Evolutionary conservation across 92 coral and sea anemone species (phyloP).

Genomic region (Umimayanthus kanabou): DNA sequence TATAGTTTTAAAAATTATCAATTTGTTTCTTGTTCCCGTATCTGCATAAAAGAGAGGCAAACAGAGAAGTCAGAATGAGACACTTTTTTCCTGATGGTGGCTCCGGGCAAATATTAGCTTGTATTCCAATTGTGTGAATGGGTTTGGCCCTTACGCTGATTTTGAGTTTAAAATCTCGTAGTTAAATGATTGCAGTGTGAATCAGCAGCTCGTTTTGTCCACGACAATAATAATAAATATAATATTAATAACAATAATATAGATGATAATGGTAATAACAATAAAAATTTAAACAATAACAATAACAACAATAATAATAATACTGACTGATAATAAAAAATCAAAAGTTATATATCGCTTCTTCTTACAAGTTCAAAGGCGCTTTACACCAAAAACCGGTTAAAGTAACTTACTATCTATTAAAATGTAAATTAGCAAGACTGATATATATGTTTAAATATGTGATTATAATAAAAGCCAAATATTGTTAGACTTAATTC

Average conservation of each 20-base stretch:
- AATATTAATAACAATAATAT: no score
- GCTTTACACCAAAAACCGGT: not conserved
- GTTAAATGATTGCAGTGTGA: slow-evolving; percentile 1
- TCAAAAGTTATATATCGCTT: not conserved
- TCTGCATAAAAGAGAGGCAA: not conserved
- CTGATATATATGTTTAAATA: no score
- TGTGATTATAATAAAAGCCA: not conserved
- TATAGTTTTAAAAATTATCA: not conserved
- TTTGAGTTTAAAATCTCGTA: not conserved
- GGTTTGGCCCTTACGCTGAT: not conserved
- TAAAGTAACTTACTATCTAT: no score
- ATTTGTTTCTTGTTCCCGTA: not conserved
- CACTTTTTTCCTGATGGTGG: not conserved
- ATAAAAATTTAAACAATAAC: no score
- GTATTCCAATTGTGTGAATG: not conserved
- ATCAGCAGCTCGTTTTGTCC: not conserved
- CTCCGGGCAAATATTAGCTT: not conserved
- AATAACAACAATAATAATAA: no score
- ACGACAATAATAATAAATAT: not conserved
- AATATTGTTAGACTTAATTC: not conserved
- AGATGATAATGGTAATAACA: no score
- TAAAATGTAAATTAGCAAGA: no score
- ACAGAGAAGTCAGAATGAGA: not conserved
- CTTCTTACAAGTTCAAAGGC: not conserved
- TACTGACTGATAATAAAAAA: not conserved